These are phyloP conservation scores for Nebria salina DNA, from an alignment of 2,888 invertebrate genomes.

Conservation along the genomic window DNA sequence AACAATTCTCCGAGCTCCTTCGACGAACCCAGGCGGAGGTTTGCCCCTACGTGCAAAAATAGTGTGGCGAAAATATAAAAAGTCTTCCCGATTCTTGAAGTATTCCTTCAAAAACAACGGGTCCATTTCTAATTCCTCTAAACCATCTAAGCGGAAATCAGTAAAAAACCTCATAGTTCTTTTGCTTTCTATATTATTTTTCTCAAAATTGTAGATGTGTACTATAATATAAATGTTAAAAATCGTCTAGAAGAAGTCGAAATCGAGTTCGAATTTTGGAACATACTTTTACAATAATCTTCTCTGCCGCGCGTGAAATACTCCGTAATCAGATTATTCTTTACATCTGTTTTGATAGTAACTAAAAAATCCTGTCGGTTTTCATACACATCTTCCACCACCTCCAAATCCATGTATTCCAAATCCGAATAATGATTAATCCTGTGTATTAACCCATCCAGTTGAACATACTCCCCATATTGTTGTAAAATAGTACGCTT, in stretches of 20 bases:
- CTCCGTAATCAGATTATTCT: conserved; percentile 67
- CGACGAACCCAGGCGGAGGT: conserved; percentile 55
- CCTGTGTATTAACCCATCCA: conserved; percentile 76
- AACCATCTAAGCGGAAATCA: conserved; percentile 75
- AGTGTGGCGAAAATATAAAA: conserved; percentile 59
- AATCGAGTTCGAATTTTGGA: conserved; percentile 7
- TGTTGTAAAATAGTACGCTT: conserved; percentile 80
- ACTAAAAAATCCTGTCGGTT: conserved; percentile 74
- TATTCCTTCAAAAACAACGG: conserved; percentile 66
- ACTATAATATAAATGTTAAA: conserved; percentile 54
- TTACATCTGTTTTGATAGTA: conserved; percentile 66
- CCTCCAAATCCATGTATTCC: conserved; percentile 62
- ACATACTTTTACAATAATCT: conserved; percentile 74
- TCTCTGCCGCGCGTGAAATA: conserved; percentile 72
- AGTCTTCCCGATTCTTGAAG: conserved; percentile 69
- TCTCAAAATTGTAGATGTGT: conserved; percentile 59
- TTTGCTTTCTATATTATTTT: conserved; percentile 56
- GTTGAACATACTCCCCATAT: conserved; percentile 79
- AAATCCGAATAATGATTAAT: conserved; percentile 72
- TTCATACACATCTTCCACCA: conserved; percentile 70
- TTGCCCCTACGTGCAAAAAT: conserved; percentile 58
- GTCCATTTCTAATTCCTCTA: conserved; percentile 69
- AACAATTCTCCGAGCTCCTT: conserved; percentile 57
- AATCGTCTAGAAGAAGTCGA: conserved; percentile 49
- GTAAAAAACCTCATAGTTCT: conserved; percentile 65